phyloP scores from a whole-genome alignment of 2,113 vertebrate species.

The Paradisaea rubra region DNA sequence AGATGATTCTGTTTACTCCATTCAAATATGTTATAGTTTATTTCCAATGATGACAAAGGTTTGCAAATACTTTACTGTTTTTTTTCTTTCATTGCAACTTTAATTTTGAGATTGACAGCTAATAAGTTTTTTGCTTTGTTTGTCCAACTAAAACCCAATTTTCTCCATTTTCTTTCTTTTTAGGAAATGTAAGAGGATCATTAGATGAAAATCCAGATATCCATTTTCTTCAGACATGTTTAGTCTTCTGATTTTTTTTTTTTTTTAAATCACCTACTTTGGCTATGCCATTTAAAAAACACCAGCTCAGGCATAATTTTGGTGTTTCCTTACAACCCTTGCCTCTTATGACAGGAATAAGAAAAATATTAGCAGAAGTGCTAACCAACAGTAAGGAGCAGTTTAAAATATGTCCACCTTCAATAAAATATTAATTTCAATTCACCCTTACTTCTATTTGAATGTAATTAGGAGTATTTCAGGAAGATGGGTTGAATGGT shows the following conservation, averaged over 20 bases:
- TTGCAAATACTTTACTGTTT: not conserved
- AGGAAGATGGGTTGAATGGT: not conserved
- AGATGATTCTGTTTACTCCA: not conserved
- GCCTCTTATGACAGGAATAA: not conserved
- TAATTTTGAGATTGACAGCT: not conserved
- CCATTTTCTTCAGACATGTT: not conserved
- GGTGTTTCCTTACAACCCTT: not conserved
- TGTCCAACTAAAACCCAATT: not conserved
- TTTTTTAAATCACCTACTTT: not conserved
- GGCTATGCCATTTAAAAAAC: not conserved
- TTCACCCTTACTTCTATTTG: not conserved
- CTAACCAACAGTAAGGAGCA: not conserved
- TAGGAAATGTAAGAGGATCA: not conserved
- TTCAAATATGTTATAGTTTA: conserved; percentile 7
- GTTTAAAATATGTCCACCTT: not conserved
- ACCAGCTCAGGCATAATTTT: not conserved
- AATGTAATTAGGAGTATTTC: not conserved
- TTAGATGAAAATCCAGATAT: not conserved
- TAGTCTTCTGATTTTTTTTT: not conserved
- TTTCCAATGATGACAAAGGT: not conserved
- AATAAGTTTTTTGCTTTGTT: not conserved
- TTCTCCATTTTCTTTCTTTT: not conserved
- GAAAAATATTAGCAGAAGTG: not conserved
- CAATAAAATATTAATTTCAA: not conserved
- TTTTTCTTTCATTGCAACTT: not conserved